Base-by-base conservation (phyloP, 2,888 invertebrate genomes). In the Plutella xylostella region DNA sequence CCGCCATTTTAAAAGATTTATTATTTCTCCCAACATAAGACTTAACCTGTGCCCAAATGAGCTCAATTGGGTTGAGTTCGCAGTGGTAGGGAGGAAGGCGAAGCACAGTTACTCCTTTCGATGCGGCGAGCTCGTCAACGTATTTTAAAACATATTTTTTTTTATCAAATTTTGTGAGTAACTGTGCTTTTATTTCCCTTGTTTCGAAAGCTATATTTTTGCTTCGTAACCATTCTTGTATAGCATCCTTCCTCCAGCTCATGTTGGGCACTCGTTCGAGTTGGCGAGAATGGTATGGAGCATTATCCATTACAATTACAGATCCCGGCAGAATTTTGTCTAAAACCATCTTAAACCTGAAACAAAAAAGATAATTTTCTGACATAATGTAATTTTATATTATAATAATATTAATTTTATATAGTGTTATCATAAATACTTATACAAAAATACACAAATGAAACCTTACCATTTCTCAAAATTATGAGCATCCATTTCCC, bases 401-500 rank as follows among this genome's bases (percentile, higher is more conserved):
- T n/a, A n/a, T n/a, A n/a, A n/a, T n/a, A n/a, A n/a, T n/a, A n/a
- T n/a, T n/a, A n/a, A n/a, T n/a, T n/a, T n/a, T n/a, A n/a, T n/a
- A n/a, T n/a, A n/a, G n/a, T n/a, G n/a, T n/a, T n/a, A n/a, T n/a
- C n/a, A n/a, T n/a, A n/a, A n/a, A n/a, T n/a, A n/a, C n/a, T n/a
- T n/a, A n/a, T n/a, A n/a, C n/a, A n/a, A n/a, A n/a, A n/a, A n/a
- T n/a, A n/a, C n/a, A n/a, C n/a, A n/a, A n/a, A n/a, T n/a, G n/a
- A n/a, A n/a, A n/a, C n/a, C n/a, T n/a, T n/a, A n/a, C n/a, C n/a
- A 55, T 35, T 47, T 45, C 48, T 55, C 50, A 37, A 51, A 55
- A 41, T 51, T 47, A 28, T 46, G 37, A 12, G 52, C 42, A 40
- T 51, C 48, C 50, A 52, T 56, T 48, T 50, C 46, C 9, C 45